Conservation (phyloP, 2,113 vertebrate species). For the Dissostichus mawsoni region DNA sequence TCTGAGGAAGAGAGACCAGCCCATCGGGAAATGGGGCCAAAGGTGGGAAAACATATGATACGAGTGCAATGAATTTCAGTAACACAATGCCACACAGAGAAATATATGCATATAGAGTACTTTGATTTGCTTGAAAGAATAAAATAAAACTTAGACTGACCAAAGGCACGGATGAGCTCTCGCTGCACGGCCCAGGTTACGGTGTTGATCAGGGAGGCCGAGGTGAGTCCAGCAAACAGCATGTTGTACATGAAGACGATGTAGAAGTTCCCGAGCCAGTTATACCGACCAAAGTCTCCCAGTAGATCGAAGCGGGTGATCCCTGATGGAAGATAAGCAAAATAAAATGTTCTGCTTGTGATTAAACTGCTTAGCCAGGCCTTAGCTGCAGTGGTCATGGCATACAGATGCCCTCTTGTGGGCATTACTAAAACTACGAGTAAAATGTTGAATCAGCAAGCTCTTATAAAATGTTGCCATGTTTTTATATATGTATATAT, state of each 20-base stretch:
- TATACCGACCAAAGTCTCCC: conserved; percentile 94
- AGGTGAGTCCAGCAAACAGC: conserved; percentile 93
- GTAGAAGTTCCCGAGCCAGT: conserved; percentile 98
- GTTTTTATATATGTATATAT: no score
- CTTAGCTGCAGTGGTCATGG: background rate
- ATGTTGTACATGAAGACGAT: conserved; percentile 96
- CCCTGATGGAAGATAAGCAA: conserved; percentile 77
- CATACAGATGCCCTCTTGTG: conserved; percentile 65
- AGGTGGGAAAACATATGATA: conserved; percentile 69
- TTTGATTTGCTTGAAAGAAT: conserved; percentile 3
- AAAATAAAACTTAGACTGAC: conserved; percentile 81
- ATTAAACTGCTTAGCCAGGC: background rate
- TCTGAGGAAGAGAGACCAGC: conserved; percentile 87
- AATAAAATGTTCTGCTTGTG: background rate
- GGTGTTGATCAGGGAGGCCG: conserved; percentile 93
- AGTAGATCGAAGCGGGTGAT: conserved; percentile 96
- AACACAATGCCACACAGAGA: conserved; percentile 5
- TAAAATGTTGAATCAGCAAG: conserved; percentile 18
- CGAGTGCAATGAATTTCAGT: conserved; percentile 31
- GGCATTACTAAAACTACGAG: conserved; percentile 49
- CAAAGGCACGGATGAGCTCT: conserved; percentile 94
- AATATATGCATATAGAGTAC: background rate
- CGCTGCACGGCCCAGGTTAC: conserved; percentile 93
- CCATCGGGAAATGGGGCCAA: conserved; percentile 80
- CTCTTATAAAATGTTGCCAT: background rate